Conservation (phyloP, 2,113 vertebrate species). For the rat (Rattus norvegicus) region DNA sequence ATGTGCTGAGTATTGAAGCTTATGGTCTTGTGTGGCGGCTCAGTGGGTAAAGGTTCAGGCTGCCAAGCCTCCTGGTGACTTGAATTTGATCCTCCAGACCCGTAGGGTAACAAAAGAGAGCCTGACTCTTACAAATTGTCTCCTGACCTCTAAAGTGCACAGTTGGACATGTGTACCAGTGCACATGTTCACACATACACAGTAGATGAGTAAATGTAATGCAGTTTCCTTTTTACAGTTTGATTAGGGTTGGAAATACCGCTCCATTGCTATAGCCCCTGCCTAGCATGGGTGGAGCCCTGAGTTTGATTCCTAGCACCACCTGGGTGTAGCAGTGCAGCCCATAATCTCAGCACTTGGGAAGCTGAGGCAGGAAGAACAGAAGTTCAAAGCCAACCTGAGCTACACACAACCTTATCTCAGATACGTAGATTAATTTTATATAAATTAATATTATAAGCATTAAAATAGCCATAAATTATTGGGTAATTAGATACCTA, state of each 20-base stretch:
- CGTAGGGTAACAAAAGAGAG: neutral
- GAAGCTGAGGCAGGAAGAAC: neutral
- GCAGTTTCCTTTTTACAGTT: neutral
- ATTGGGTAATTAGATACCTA: neutral
- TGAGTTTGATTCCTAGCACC: neutral
- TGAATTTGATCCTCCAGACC: neutral
- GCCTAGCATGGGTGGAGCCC: neutral
- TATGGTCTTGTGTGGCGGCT: too few species aligned
- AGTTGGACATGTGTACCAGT: neutral
- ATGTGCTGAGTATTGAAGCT: neutral
- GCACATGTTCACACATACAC: neutral
- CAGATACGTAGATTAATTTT: neutral
- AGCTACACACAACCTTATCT: neutral
- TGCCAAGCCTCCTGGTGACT: neutral
- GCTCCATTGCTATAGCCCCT: neutral
- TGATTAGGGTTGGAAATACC: too few species aligned
- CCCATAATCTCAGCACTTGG: neutral
- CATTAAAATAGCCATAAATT: conserved; percentile 16
- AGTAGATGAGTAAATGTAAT: neutral
- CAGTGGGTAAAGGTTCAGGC: too few species aligned
- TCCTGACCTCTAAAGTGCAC: neutral
- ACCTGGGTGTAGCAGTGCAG: neutral
- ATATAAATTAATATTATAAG: neutral
- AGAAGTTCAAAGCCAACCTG: neutral
- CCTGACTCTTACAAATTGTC: neutral